These are phyloP conservation scores for Plecotus auritus DNA, from an alignment of 2,113 vertebrate species.

Conservation along the genomic window DNA sequence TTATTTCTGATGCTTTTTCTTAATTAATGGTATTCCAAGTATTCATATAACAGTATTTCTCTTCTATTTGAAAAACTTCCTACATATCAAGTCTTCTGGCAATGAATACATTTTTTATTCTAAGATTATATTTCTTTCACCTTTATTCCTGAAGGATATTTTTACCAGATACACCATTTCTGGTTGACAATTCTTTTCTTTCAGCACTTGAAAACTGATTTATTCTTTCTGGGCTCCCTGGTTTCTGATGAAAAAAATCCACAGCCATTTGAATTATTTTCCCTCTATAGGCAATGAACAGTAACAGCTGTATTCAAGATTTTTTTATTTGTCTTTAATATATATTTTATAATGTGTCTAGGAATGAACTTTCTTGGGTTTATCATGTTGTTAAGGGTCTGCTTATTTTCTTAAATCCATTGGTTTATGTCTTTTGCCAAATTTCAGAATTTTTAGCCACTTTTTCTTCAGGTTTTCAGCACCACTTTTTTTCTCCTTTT, in stretches of 20 bases:
- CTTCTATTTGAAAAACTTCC: background rate
- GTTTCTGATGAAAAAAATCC: background rate
- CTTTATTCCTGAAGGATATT: background rate
- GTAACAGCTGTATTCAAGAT: background rate
- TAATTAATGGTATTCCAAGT: background rate
- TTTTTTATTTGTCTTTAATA: background rate
- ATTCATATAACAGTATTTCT: background rate
- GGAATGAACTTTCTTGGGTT: background rate
- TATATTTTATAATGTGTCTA: background rate
- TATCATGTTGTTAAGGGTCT: background rate
- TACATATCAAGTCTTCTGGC: background rate
- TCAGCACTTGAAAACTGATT: background rate
- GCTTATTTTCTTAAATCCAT: background rate
- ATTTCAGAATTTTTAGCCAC: background rate
- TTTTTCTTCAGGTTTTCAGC: background rate
- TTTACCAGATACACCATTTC: background rate
- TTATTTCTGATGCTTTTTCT: background rate
- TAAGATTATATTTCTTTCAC: background rate
- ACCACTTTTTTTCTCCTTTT: background rate
- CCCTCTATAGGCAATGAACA: background rate
- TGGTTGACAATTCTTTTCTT: background rate
- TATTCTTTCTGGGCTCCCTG: background rate
- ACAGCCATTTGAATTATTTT: background rate
- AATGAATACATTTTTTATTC: background rate
- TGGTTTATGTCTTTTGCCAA: background rate